Conservation (phyloP, 1,140 invertebrate genomes). For the Calosoma granatense region DNA sequence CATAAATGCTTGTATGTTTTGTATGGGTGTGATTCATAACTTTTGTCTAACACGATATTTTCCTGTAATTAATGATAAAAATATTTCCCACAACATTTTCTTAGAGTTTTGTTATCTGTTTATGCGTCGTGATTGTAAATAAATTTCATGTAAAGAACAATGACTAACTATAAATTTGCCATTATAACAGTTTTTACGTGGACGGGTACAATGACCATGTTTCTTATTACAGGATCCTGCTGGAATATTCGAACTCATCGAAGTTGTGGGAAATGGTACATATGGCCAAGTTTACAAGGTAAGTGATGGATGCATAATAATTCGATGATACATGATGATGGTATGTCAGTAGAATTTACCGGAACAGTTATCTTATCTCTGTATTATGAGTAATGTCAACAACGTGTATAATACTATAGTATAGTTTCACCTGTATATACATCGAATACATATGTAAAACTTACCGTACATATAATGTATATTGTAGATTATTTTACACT, state of each 20-base stretch:
- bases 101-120: background rate
- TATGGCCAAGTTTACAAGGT: conserved; percentile 99
- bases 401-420: too few relatives aligned
- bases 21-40: conserved; percentile 2
- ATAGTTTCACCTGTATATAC: background rate
- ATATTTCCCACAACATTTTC: background rate
- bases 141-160: too few relatives aligned
- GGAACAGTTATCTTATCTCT: too few relatives aligned
- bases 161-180: too few relatives aligned
- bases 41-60: background rate
- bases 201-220: background rate
- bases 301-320: conserved; percentile 35
- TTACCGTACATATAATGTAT: too few relatives aligned
- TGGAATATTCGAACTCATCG: conserved; percentile 98
- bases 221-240: conserved; percentile 80
- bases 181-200: background rate
- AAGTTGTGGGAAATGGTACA: conserved; percentile 99
- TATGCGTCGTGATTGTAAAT: background rate
- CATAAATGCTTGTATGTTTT: background rate
- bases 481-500: background rate
- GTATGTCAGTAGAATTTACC: too few relatives aligned
- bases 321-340: background rate
- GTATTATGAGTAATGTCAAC: too few relatives aligned
- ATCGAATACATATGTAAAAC: too few relatives aligned
- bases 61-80: background rate